These are phyloP conservation scores for Diaperis boleti DNA, from an alignment of 2,888 invertebrate genomes.

Conservation along the genomic window DNA sequence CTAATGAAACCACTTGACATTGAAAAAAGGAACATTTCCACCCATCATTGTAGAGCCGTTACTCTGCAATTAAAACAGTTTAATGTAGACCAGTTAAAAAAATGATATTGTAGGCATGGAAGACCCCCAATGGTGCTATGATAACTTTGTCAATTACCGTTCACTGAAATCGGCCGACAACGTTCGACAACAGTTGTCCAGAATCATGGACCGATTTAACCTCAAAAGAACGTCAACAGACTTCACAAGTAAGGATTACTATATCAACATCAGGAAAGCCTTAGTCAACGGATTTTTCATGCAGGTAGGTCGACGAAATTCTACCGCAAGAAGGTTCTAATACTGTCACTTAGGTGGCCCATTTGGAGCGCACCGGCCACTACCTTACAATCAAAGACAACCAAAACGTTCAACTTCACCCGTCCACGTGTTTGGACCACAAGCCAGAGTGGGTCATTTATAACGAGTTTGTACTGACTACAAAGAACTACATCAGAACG, in stretches of 20 bases:
- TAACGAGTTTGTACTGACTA: constrained; percentile 99
- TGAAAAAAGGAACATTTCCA: no score
- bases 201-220: constrained; percentile 98
- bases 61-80: no score
- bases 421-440: constrained; percentile 98
- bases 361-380: constrained; percentile 97
- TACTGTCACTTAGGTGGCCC: constrained; percentile 86
- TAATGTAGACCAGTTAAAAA: no score
- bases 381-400: constrained; percentile 99
- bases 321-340: not conserved
- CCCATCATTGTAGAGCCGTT: no score
- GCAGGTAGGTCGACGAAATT: constrained; percentile 78
- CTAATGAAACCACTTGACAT: no score
- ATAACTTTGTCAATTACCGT: constrained; percentile 99
- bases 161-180: constrained; percentile 99
- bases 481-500: constrained; percentile 99
- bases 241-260: constrained; percentile 98
- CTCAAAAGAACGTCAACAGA: constrained; percentile 96
- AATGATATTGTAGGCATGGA: constrained; percentile 97
- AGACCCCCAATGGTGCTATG: constrained; percentile 99
- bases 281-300: constrained; percentile 99
- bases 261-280: constrained; percentile 98
- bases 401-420: constrained; percentile 98
- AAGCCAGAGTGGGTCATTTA: constrained; percentile 99
- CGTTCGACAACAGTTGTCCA: constrained; percentile 94